These are phyloP conservation scores for Perccottus glenii DNA, from an alignment of 2,113 vertebrate genomes.

Conservation along the genomic window DNA sequence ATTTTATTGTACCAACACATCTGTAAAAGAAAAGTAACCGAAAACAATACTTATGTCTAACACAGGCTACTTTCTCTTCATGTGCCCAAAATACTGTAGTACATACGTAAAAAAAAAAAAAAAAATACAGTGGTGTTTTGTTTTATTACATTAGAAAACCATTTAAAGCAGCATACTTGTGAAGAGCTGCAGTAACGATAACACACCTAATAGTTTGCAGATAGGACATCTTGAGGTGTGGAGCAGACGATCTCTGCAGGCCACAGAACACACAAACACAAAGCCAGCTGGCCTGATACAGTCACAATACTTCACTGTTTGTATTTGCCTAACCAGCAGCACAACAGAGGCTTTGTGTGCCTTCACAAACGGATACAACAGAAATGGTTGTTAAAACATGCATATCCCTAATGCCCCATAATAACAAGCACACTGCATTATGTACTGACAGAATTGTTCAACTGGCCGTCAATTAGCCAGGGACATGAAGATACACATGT, in stretches of 20 bases:
- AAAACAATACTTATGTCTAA: too few relatives aligned
- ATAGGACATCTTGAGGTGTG: constrained; percentile 75
- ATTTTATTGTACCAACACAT: constrained; percentile 1
- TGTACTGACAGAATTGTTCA: constrained; percentile 49
- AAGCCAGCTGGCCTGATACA: constrained; percentile 73
- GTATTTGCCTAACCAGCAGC: constrained; percentile 66
- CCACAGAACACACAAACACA: constrained; percentile 68
- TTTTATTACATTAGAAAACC: background rate
- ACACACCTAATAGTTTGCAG: constrained; percentile 68
- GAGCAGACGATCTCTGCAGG: constrained; percentile 75
- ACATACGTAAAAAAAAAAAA: too few relatives aligned
- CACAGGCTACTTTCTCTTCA: too few relatives aligned
- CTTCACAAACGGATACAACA: constrained; percentile 60
- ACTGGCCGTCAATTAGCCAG: constrained; percentile 52
- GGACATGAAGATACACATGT: constrained; percentile 43
- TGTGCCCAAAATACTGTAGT: too few relatives aligned
- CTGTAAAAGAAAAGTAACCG: background rate
- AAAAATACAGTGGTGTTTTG: background rate
- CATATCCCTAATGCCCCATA: constrained; percentile 59
- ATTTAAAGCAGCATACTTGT: constrained; percentile 45
- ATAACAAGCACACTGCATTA: constrained; percentile 38
- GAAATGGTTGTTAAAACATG: constrained; percentile 62
- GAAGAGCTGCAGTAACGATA: constrained; percentile 56
- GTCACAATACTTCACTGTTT: constrained; percentile 80
- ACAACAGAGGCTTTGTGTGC: constrained; percentile 65